phyloP scores from a whole-genome alignment of 2,888 invertebrate genomes.

The Cenopis cana region DNA sequence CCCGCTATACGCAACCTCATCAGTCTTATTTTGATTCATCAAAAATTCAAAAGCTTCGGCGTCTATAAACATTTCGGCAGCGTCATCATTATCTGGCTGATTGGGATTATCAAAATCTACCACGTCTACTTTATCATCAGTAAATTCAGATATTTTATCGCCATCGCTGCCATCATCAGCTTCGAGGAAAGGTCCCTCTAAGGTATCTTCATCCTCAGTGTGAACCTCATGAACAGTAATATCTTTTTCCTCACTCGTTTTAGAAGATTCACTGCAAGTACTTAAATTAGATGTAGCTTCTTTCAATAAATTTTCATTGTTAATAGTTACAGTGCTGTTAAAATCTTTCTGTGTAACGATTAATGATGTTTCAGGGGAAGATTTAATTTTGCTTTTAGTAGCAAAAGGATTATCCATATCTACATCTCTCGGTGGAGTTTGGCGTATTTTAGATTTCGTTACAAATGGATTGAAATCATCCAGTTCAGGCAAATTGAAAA shows the following conservation, averaged over 20 bases:
- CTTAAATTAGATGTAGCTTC: conserved; percentile 52
- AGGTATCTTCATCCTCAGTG: conserved; percentile 79
- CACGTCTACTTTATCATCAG: conserved; percentile 60
- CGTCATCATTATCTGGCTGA: conserved; percentile 57
- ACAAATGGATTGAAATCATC: conserved; percentile 73
- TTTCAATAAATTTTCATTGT: conserved; percentile 55
- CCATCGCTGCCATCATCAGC: conserved; percentile 59
- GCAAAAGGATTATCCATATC: conserved; percentile 52
- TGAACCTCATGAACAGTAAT: conserved; percentile 65
- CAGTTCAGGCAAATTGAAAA: conserved; percentile 75
- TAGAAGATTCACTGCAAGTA: conserved; percentile 61
- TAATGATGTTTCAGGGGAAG: conserved; percentile 49
- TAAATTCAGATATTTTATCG: conserved; percentile 58
- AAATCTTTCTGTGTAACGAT: conserved; percentile 28
- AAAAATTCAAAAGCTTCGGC: conserved; percentile 79
- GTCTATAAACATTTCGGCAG: conserved; percentile 76
- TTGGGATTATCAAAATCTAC: conserved; percentile 66
- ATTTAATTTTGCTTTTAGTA: conserved; percentile 51
- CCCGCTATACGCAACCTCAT: conserved; percentile 71
- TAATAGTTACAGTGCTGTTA: conserved; percentile 34
- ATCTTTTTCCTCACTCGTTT: conserved; percentile 61
- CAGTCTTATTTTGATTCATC: conserved; percentile 73
- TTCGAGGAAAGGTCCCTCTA: conserved; percentile 77
- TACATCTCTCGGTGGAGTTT: conserved; percentile 55
- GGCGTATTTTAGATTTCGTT: conserved; percentile 66